Percentiles rank a stretch among this genome's conserved stretches.
These are phyloP conservation scores for Oscheius myriophilus DNA, from an alignment of 2,888 invertebrate species.

Conservation along the genomic window DNA sequence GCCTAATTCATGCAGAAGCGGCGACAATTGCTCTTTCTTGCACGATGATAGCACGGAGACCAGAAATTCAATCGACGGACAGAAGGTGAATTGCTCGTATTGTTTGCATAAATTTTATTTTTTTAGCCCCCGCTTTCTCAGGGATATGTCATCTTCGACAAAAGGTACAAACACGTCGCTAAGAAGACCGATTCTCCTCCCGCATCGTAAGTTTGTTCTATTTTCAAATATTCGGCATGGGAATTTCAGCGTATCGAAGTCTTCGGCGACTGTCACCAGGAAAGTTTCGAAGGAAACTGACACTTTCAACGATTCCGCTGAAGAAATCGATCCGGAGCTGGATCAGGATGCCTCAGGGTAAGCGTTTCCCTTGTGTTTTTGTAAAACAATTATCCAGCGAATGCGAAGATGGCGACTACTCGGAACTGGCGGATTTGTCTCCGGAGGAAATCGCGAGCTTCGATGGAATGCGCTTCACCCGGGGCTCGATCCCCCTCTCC, in stretches of 20 bases:
- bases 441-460: slow-evolving; percentile 1
- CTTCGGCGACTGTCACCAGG: no score
- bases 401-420: no score
- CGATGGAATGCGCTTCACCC: slow-evolving; percentile 1
- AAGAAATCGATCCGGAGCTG: no score
- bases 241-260: no score
- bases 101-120: background rate
- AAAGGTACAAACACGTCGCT: background rate
- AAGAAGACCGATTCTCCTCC: background rate
- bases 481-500: slow-evolving; percentile 6
- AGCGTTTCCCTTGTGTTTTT: no score
- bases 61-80: background rate
- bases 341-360: no score
- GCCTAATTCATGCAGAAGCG: slow-evolving; percentile 12
- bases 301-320: no score
- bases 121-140: background rate
- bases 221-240: no score
- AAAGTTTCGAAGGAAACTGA: no score
- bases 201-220: no score
- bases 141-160: background rate
- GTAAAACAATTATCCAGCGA: no score
- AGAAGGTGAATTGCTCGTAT: background rate
- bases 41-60: slow-evolving; percentile 8
- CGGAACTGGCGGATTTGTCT: no score
- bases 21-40: slow-evolving; percentile 12